Evolutionary conservation across 2,888 invertebrate species (phyloP).

Genomic region (Gasteruption jaculator): DNA sequence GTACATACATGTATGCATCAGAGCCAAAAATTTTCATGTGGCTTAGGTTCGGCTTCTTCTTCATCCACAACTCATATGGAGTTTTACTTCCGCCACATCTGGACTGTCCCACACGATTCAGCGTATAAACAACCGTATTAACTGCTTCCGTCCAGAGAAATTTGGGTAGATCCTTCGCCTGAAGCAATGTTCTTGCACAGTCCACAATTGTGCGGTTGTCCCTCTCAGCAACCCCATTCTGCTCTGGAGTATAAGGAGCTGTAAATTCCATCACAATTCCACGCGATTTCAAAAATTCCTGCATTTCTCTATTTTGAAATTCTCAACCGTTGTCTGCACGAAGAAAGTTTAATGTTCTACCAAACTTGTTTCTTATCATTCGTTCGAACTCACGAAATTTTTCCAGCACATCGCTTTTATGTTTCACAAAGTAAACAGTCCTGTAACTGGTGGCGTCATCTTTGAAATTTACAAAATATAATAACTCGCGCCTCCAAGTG

Average conservation of each 20-base stretch:
- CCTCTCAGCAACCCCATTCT: conserved; percentile 37
- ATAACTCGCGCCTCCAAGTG: conserved; percentile 10
- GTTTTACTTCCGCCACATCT: conserved; percentile 16
- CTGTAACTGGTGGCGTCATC: conserved; percentile 7
- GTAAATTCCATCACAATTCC: conserved; percentile 29
- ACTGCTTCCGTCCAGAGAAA: conserved; percentile 46
- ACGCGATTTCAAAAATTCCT: conserved; percentile 13
- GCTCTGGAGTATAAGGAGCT: conserved; percentile 31
- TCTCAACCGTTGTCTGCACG: too few species aligned
- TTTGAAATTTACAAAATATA: conserved; percentile 13
- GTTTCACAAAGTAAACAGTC: conserved; percentile 14
- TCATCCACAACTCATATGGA: conserved; percentile 28
- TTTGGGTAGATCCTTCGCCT: conserved; percentile 27
- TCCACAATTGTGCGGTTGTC: conserved; percentile 40
- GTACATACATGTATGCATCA: conserved; percentile 23
- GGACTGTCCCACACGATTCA: conserved; percentile 33
- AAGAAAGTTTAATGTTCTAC: too few species aligned
- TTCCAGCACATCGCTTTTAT: too few species aligned
- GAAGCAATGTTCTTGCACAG: conserved; percentile 35
- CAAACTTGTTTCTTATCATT: too few species aligned
- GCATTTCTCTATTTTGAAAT: conserved; percentile 6
- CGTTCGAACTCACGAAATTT: too few species aligned
- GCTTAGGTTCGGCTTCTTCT: conserved; percentile 25
- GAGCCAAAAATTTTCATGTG: conserved; percentile 31
- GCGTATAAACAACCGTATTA: conserved; percentile 35